A percentile compares a stretch with the other conserved stretches of the same genome.
Conservation (phyloP, 2,888 invertebrate genomes). For the Pandemis corylana region DNA sequence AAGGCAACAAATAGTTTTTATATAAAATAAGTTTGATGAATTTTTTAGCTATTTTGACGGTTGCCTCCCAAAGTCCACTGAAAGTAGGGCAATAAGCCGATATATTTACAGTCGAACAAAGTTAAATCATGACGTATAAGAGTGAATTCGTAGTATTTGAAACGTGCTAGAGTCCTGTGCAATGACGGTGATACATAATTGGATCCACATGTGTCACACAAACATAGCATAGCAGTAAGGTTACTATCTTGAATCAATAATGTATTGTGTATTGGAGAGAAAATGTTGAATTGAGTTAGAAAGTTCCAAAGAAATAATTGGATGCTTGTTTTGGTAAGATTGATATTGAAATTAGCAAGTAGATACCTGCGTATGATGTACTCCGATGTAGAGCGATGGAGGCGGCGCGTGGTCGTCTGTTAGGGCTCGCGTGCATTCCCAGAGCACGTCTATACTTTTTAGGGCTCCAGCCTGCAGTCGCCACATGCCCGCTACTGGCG, state of each 20-base stretch:
- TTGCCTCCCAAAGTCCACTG: background rate
- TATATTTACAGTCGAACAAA: background rate
- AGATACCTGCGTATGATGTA: slow-evolving; percentile 90
- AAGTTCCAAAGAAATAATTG: too few species aligned
- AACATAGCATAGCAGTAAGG: too few species aligned
- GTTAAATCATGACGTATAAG: background rate
- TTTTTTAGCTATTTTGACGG: background rate
- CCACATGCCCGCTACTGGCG: slow-evolving; percentile 96
- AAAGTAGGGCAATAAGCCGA: background rate
- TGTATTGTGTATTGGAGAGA: too few species aligned
- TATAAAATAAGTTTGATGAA: too few species aligned
- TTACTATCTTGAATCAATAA: background rate
- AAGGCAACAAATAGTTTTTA: too few species aligned
- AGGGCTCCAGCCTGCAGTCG: slow-evolving; percentile 88
- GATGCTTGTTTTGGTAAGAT: too few species aligned
- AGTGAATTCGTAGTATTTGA: too few species aligned
- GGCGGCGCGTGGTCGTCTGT: slow-evolving; percentile 60
- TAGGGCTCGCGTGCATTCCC: slow-evolving; percentile 77
- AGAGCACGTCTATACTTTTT: slow-evolving; percentile 89
- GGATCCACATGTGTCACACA: too few species aligned
- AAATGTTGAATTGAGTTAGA: too few species aligned
- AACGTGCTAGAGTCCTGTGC: too few species aligned
- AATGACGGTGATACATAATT: too few species aligned
- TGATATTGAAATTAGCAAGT: too few species aligned
- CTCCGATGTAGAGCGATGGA: slow-evolving; percentile 93